phyloP scores from a whole-genome alignment of 2,797 vertebrate genomes.

The Thamnophis elegans region DNA sequence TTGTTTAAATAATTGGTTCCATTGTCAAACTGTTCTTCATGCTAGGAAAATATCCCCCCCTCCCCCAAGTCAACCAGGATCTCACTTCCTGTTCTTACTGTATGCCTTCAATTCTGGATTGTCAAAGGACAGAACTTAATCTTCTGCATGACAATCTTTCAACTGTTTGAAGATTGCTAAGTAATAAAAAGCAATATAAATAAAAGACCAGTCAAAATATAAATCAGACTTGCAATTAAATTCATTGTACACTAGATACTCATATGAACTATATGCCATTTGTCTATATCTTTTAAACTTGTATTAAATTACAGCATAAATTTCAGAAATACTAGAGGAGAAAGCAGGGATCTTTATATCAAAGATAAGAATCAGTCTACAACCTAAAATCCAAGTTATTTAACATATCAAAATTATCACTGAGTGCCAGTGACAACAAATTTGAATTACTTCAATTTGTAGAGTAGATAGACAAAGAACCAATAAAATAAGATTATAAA shows the following conservation, averaged over 20 bases:
- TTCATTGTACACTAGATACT: neutral
- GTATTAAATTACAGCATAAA: neutral
- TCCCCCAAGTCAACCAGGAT: neutral
- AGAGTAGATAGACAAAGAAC: neutral
- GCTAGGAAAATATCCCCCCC: neutral
- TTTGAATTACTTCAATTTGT: neutral
- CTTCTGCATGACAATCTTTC: neutral
- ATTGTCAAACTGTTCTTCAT: neutral
- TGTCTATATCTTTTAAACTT: neutral
- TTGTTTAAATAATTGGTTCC: neutral
- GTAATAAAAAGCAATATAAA: neutral
- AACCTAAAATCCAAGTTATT: neutral
- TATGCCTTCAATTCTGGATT: neutral
- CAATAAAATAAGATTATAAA: neutral
- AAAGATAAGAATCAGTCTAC: neutral
- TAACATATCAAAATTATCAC: neutral
- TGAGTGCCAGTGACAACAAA: neutral
- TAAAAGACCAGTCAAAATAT: neutral
- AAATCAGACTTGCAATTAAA: neutral
- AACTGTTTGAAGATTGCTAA: neutral
- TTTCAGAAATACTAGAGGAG: neutral
- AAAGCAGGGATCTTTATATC: neutral
- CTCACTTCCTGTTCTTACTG: neutral
- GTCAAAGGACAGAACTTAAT: neutral
- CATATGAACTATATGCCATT: neutral